Evolutionary conservation across 1,140 invertebrate species (phyloP), one percentile per base, ranked within the genome.

Genomic region (Drosophila repletoides): DNA sequence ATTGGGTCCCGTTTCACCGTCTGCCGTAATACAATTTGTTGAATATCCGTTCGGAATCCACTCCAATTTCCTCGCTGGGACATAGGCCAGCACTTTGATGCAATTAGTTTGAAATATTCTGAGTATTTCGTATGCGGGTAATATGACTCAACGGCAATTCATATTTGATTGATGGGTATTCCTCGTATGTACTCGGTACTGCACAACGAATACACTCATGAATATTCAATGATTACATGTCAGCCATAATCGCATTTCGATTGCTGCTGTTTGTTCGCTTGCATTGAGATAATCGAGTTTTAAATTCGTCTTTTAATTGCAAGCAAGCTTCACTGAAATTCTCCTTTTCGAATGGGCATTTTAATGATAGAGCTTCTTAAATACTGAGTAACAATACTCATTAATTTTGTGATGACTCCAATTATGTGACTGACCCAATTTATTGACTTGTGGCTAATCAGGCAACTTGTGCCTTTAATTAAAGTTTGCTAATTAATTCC

Each of bases 141-240:
- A 68, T 63, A 14, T 38, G 46, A 68, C 24, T 61, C 46, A 46
- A 68, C 48, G 56, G 58, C 48, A 63, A 69, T 69, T 69, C 34
- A 55, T n/a, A 48, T 26, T 69, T 69, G 66, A 69, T 69, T 69
- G 66, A 69, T 64, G 60, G 48, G 10, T 55, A 34, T 64, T 38
- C 33, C n/a, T n/a, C n/a, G n/a, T n/a, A n/a, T n/a, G n/a, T n/a
- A n/a, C n/a, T 55, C 10, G 60, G 6, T 36, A 22, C 22, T 21
- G 22, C 19, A 38, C 15, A 45, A 19, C 31, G 36, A 31, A 29
- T 66, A 41, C 28, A 67, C 43, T 59, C 64, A 66, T 66, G 63
- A 66, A 61, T 67, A 61, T 46, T 46, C 46, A 61, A 51, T 26
- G 56, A n/a, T n/a, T 45, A 36, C 46, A 61, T 67, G 64, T 45